These are phyloP conservation scores for Trogon melanurus DNA, from an alignment of 2,113 vertebrate species.

Conservation along the genomic window DNA sequence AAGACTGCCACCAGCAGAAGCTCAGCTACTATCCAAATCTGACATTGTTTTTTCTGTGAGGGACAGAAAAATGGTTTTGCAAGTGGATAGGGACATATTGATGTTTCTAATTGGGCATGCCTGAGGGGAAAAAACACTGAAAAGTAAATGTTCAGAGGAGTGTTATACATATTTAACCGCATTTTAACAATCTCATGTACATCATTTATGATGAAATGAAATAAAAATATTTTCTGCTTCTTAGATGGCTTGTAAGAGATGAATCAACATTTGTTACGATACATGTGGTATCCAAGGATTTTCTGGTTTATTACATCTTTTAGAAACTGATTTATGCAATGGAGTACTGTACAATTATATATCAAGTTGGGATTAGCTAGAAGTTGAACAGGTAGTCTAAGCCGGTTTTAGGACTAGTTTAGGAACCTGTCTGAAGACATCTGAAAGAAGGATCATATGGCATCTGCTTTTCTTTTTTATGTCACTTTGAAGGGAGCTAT, in stretches of 20 bases:
- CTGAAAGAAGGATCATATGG: not conserved
- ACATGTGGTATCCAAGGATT: not conserved
- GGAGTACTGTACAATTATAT: not conserved
- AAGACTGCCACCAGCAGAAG: not conserved
- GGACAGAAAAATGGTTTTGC: not conserved
- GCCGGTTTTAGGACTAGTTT: not conserved
- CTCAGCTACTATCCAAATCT: not conserved
- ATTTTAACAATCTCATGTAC: not conserved
- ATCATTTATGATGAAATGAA: not conserved
- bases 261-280: not conserved
- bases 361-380: not conserved
- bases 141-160: not conserved
- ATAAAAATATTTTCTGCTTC: not conserved
- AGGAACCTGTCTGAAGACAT: not conserved
- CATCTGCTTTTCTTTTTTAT: not conserved
- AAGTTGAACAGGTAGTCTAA: not conserved
- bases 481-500: not conserved
- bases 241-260: not conserved
- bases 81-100: not conserved
- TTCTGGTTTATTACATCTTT: not conserved
- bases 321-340: not conserved
- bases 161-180: not conserved
- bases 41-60: not conserved
- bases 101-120: not conserved
- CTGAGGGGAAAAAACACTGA: not conserved